These are phyloP conservation scores for Ophraella communa DNA, from an alignment of 2,888 invertebrate species.

Conservation along the genomic window DNA sequence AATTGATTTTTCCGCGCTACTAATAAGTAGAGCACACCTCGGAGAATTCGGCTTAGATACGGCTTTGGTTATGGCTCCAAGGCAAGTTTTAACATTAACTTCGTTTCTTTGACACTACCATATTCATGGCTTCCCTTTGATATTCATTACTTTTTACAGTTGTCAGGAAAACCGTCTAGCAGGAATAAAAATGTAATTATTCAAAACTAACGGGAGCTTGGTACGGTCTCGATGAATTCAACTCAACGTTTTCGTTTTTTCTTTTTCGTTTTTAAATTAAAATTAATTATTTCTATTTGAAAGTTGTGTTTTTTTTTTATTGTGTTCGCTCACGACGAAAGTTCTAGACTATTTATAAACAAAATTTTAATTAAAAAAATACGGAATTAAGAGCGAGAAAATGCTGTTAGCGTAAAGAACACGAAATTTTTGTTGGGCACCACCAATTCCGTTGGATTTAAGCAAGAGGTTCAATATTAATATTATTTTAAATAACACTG, in stretches of 20 bases:
- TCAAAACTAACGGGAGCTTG: background rate
- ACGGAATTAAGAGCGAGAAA: no score
- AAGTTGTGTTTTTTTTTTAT: no score
- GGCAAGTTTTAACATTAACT: constrained; percentile 28
- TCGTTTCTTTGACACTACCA: constrained; percentile 29
- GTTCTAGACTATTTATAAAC: no score
- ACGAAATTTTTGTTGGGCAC: no score
- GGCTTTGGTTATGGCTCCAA: constrained; percentile 14
- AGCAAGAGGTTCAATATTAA: no score
- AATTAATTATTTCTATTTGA: background rate
- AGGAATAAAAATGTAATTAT: constrained; percentile 12
- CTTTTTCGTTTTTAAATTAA: background rate
- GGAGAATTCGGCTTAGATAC: background rate
- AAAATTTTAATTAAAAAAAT: no score
- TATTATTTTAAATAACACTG: no score
- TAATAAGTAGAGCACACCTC: no score
- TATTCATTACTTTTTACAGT: constrained; percentile 27
- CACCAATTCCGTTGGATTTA: no score
- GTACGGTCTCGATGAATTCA: background rate
- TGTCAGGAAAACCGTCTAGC: constrained; percentile 5
- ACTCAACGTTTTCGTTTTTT: background rate
- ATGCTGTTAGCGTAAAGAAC: no score
- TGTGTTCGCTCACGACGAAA: no score
- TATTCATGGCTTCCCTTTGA: constrained; percentile 30
- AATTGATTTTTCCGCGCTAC: no score